Base-by-base conservation (phyloP, 2,797 vertebrate species). In the Ctenopoma multispine region DNA sequence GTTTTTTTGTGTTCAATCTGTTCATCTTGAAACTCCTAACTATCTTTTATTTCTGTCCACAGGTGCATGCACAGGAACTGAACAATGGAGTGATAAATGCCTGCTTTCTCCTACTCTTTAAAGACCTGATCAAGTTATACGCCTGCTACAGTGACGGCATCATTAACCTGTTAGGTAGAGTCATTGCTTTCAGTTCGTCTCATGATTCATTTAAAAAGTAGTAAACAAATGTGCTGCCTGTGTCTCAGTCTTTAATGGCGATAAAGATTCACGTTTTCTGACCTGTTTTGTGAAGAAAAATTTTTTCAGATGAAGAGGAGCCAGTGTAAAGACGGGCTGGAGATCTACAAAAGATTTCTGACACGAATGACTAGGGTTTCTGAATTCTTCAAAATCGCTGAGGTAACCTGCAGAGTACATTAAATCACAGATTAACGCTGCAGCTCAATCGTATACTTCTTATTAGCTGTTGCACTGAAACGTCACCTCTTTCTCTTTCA, bases 251-350 rank as follows among this genome's bases (percentile, higher is more conserved):
- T 34, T 56, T 20, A 31, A 24, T 1, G 1, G 6, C 17, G 2
- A 43, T 18, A 13, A 46, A 31, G 2, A 50, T 17, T 64, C 13
- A 57, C 8, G 3, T 43, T 46, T 62, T 18, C 18, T 1, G 0
- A 17, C 10, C 8, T 62, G n/a, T 72, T 49, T 70, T 70, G 15
- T 75, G 13, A 62, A 99, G 98, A 99, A 93, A 99, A 99, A 88
- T 99, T 99, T 90, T 99, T 99, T 95, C 96, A 98, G 92, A 99
- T 99, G 98, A 99, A 99, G 92, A 97, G 97, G 87, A 96, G 97
- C 69, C 97, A 99, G 66, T 99, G 98, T 93, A 99, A 97, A 95
- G 98, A 99, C 21, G 98, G 97, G 21, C 92, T 99, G 87, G 98
- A 99, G 95, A 98, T 99, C 92, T 99, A 99, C 92, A 99, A 99